Conservation (phyloP, 2,113 vertebrate species). For the Cathartes aura region DNA sequence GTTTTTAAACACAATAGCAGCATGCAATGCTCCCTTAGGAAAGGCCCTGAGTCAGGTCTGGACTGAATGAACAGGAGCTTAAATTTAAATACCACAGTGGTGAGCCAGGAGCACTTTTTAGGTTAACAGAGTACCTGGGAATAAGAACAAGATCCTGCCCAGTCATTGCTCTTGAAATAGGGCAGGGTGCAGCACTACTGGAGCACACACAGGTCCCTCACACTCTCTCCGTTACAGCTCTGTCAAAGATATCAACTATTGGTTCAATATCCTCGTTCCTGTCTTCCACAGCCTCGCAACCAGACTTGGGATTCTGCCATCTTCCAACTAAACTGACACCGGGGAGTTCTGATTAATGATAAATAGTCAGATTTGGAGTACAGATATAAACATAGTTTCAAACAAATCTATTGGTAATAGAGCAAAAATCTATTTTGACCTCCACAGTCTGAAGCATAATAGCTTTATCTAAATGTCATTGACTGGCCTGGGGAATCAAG, state of each 20-base stretch:
- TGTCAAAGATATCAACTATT: not conserved
- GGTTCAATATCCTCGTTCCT: not conserved
- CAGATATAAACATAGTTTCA: not conserved
- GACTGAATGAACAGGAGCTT: accelerated
- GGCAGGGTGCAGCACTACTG: not conserved
- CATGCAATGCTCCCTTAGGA: not conserved
- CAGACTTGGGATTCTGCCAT: not conserved
- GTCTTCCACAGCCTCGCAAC: not conserved
- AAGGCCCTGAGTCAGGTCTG: not conserved
- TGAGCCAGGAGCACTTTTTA: not conserved
- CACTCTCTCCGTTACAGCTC: not conserved
- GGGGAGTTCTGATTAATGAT: not conserved
- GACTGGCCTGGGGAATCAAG: not conserved
- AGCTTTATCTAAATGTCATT: not conserved
- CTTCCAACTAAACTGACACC: not conserved
- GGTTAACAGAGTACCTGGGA: not conserved
- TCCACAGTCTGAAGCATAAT: not conserved
- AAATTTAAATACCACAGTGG: not conserved
- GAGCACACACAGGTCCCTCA: not conserved
- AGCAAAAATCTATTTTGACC: not conserved
- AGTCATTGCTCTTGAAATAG: not conserved
- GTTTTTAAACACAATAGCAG: not conserved
- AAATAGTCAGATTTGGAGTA: not conserved
- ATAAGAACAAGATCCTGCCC: not conserved
- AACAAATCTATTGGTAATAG: not conserved